Percentiles rank a stretch among this genome's conserved stretches.
phyloP scores from a whole-genome alignment of 1,140 invertebrate genomes.

The Bombus huntii region DNA sequence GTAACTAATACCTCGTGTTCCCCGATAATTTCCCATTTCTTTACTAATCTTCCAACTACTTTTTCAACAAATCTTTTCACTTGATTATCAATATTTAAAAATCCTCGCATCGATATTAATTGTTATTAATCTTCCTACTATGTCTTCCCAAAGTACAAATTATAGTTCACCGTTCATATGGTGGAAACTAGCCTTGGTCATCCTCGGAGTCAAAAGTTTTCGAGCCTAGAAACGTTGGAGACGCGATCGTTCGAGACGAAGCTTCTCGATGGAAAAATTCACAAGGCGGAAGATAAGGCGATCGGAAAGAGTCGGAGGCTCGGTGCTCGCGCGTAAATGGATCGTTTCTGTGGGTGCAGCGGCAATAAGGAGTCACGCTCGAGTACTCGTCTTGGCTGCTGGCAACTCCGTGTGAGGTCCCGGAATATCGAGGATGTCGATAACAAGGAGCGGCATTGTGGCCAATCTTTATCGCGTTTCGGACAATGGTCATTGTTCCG shows the following conservation, averaged over 20 bases:
- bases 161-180: background rate
- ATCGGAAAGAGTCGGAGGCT: background rate
- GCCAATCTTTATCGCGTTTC: constrained; percentile 60
- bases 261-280: background rate
- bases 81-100: no score
- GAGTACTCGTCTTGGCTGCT: constrained; percentile 53
- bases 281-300: background rate
- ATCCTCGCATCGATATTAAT: no score
- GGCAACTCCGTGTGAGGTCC: constrained; percentile 55
- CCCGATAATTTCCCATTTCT: no score
- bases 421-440: constrained; percentile 49
- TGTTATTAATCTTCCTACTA: no score
- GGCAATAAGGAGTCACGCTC: constrained; percentile 39
- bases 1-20: no score
- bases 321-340: background rate
- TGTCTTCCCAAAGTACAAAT: no score
- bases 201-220: background rate
- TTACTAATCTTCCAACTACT: no score
- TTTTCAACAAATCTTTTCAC: no score
- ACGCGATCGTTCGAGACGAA: background rate
- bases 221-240: background rate
- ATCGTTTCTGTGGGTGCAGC: constrained; percentile 26
- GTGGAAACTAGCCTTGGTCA: background rate
- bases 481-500: constrained; percentile 65
- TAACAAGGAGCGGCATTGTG: constrained; percentile 57